These are phyloP conservation scores for Geotrypetes seraphini DNA, from an alignment of 2,797 vertebrate genomes.

Conservation along the genomic window DNA sequence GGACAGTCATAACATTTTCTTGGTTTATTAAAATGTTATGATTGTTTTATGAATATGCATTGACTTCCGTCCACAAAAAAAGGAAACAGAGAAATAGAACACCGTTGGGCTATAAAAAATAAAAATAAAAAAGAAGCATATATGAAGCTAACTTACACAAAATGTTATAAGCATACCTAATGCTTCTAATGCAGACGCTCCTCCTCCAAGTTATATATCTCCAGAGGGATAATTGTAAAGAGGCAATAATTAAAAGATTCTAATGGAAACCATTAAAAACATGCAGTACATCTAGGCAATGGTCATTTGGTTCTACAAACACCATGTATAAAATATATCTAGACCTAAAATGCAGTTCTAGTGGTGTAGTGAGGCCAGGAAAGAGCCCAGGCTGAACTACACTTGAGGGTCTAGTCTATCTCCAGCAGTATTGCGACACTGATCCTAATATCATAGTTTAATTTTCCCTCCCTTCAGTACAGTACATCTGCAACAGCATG, in stretches of 20 bases:
- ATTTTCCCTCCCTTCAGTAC: too few relatives aligned
- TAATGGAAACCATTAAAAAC: slow-evolving; percentile 51
- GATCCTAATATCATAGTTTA: too few relatives aligned
- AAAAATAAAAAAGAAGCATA: slow-evolving; percentile 45
- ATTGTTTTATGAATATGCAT: slow-evolving; percentile 20
- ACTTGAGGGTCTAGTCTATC: too few relatives aligned
- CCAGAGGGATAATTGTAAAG: slow-evolving; percentile 60
- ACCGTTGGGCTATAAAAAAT: slow-evolving; percentile 31
- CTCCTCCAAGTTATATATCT: slow-evolving; percentile 75
- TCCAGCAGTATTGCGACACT: too few relatives aligned
- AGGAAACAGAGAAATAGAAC: slow-evolving; percentile 55
- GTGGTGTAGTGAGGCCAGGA: too few relatives aligned
- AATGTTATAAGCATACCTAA: slow-evolving; percentile 69
- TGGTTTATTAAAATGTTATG: too few relatives aligned
- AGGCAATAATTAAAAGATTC: slow-evolving; percentile 69
- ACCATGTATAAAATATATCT: too few relatives aligned
- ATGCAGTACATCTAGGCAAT: slow-evolving; percentile 43
- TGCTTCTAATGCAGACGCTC: slow-evolving; percentile 73
- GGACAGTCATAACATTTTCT: too few relatives aligned
- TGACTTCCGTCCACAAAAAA: slow-evolving; percentile 48
- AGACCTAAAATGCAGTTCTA: slow-evolving; percentile 30
- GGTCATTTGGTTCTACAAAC: slow-evolving; percentile 11
- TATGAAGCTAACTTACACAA: slow-evolving; percentile 65
- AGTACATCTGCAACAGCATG: too few relatives aligned
- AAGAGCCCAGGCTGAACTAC: too few relatives aligned